These are phyloP conservation scores for Amblyjoppa proteus DNA, from an alignment of 2,888 invertebrate species.

Conservation along the genomic window DNA sequence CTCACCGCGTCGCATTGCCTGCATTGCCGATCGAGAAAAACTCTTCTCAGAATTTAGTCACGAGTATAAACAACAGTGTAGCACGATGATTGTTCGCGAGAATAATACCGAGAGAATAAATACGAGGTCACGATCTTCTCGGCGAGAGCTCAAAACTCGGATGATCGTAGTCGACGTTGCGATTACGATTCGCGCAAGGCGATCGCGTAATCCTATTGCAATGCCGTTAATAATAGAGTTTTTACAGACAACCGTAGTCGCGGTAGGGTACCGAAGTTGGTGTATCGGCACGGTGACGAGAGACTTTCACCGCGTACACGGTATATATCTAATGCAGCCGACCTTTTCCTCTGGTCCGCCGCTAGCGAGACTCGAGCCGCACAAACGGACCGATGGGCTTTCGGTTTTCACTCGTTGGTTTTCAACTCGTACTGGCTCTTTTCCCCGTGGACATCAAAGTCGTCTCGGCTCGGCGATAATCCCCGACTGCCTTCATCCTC, in stretches of 20 bases:
- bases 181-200: conserved; percentile 6
- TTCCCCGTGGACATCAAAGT: conserved; percentile 47
- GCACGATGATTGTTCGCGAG: conserved; percentile 9
- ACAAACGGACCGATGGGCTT: not conserved
- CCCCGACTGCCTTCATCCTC: conserved; percentile 29
- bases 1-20: too few species aligned
- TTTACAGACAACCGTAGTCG: conserved; percentile 24
- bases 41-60: not conserved
- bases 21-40: not conserved
- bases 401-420: conserved; percentile 32
- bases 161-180: conserved; percentile 9
- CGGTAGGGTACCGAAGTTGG: not conserved
- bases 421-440: too few species aligned
- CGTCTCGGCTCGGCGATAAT: conserved; percentile 43
- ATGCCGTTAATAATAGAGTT: conserved; percentile 40
- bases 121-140: conserved; percentile 33
- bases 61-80: not conserved
- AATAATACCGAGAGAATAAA: conserved; percentile 32
- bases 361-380: not conserved
- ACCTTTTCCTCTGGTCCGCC: conserved; percentile 19
- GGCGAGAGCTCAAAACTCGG: not conserved
- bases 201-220: conserved; percentile 50
- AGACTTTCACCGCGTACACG: conserved; percentile 47
- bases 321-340: conserved; percentile 6
- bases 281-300: conserved; percentile 9